phyloP scores from a whole-genome alignment of 2,113 vertebrate genomes.

The Labrus mixtus region DNA sequence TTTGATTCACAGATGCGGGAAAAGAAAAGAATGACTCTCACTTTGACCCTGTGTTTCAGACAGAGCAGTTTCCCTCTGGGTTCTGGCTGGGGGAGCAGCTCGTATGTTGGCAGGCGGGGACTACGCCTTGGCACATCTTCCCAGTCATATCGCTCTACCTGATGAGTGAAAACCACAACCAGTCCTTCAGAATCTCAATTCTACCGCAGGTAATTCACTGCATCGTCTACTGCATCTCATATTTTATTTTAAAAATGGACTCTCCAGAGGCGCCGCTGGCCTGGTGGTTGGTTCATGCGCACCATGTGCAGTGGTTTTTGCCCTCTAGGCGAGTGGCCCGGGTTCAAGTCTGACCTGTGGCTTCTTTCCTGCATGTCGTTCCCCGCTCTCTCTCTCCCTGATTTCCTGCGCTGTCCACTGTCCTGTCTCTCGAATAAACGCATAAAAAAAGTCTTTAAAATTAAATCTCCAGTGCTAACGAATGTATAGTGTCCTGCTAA shows the following conservation, averaged over 20 bases:
- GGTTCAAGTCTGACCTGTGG: too few relatives aligned
- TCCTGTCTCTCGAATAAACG: too few relatives aligned
- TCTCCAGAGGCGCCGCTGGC: too few relatives aligned
- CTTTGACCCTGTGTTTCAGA: slow-evolving; percentile 80
- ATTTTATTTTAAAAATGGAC: too few relatives aligned
- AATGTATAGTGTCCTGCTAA: too few relatives aligned
- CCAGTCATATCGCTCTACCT: slow-evolving; percentile 96
- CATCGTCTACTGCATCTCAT: background rate
- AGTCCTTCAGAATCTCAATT: slow-evolving; percentile 98
- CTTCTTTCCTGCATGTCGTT: too few relatives aligned
- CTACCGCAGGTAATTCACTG: slow-evolving; percentile 90
- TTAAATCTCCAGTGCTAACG: background rate
- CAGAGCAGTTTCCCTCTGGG: slow-evolving; percentile 94
- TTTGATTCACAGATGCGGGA: background rate
- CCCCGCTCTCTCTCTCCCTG: too few relatives aligned
- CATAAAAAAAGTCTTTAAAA: too few relatives aligned
- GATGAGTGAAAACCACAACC: slow-evolving; percentile 96
- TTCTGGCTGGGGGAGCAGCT: slow-evolving; percentile 98
- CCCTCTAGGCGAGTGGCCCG: too few relatives aligned
- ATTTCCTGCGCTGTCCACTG: too few relatives aligned
- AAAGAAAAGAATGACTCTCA: background rate
- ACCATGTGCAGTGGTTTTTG: too few relatives aligned
- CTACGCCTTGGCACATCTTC: slow-evolving; percentile 98
- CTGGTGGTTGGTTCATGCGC: too few relatives aligned
- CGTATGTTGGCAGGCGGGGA: slow-evolving; percentile 97